Evolutionary conservation across 2,797 vertebrate genomes (phyloP).

Genomic region (Bothrops alternatus): DNA sequence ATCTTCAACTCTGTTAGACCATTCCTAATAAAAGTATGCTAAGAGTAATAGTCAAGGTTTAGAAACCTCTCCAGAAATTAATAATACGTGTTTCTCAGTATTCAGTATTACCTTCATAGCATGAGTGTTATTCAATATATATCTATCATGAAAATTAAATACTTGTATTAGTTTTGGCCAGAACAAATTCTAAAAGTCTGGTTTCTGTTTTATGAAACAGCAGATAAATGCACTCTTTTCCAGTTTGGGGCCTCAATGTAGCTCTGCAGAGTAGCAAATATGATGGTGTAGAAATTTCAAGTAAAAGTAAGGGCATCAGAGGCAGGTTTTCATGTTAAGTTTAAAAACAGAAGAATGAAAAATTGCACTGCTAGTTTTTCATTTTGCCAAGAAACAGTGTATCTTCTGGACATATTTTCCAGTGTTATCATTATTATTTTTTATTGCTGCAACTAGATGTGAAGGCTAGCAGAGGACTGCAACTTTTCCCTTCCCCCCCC

Average conservation of each 20-base stretch:
- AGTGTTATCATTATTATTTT: not conserved
- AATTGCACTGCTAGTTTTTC: not conserved
- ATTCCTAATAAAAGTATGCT: not conserved
- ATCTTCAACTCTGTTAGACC: not conserved
- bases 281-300: not conserved
- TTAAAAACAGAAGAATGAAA: not conserved
- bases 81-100: not conserved
- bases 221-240: not conserved
- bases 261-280: not conserved
- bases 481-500: accelerated
- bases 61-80: not conserved
- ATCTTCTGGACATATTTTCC: not conserved
- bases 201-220: not conserved
- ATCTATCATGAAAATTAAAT: not conserved
- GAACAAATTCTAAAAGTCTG: not conserved
- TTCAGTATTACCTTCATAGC: not conserved
- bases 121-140: not conserved
- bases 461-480: not conserved
- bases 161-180: not conserved
- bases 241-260: not conserved
- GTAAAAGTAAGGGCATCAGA: not conserved
- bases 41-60: not conserved
- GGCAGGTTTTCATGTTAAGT: not conserved
- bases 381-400: not conserved
- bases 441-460: not conserved